A percentile compares a stretch with the other conserved stretches of the same genome.
Evolutionary conservation across 2,888 invertebrate species (phyloP).

Genomic region (Nemoura dubitans): DNA sequence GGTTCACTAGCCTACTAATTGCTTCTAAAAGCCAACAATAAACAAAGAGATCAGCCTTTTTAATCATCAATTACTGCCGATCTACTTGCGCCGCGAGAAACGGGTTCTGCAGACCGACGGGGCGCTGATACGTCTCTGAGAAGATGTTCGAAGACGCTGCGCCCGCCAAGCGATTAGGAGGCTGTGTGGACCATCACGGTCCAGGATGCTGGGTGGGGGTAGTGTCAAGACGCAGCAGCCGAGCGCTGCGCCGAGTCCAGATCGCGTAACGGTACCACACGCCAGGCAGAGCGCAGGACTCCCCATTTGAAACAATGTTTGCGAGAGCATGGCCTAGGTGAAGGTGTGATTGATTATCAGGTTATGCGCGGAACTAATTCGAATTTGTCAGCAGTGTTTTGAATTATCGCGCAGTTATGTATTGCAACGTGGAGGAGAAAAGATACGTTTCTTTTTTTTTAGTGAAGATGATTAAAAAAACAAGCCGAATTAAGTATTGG

Average conservation of each 20-base stretch:
- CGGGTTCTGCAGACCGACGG: background rate
- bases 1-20: background rate
- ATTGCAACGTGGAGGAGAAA: background rate
- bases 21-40: background rate
- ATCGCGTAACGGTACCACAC: background rate
- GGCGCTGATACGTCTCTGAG: no score
- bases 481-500: background rate
- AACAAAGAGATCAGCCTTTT: background rate
- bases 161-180: background rate
- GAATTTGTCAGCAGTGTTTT: background rate
- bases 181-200: background rate
- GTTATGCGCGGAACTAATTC: background rate
- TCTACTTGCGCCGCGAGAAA: background rate
- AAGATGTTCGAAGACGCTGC: background rate
- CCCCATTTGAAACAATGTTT: background rate
- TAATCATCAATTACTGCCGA: background rate
- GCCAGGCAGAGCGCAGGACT: background rate
- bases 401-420: background rate
- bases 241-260: no score
- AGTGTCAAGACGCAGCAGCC: background rate
- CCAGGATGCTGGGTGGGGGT: background rate
- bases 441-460: background rate
- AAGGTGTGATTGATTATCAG: background rate
- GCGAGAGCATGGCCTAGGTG: background rate
- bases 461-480: no score